phyloP scores from a whole-genome alignment of 1,140 invertebrate species.

The Calosoma granatense region DNA sequence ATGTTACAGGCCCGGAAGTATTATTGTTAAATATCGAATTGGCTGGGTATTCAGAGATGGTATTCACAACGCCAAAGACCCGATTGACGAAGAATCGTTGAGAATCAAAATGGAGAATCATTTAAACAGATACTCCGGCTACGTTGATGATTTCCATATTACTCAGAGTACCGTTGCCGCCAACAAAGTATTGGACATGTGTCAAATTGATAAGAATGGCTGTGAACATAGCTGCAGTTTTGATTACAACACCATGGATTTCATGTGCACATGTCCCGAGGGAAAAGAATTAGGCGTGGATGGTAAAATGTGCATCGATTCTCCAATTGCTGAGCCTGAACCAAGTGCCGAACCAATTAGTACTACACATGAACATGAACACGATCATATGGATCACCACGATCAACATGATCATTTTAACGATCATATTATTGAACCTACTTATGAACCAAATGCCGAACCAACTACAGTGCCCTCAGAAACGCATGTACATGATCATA shows the following conservation, averaged over 20 bases:
- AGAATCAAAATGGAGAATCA: constrained; percentile 38
- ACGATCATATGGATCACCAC: constrained; percentile 8
- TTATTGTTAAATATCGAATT: constrained; percentile 51
- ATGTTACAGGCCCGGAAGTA: constrained; percentile 45
- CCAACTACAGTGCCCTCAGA: constrained; percentile 14
- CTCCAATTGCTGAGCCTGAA: constrained; percentile 19
- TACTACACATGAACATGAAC: constrained; percentile 18
- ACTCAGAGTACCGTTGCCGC: constrained; percentile 36
- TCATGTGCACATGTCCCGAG: constrained; percentile 60
- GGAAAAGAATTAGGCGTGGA: constrained; percentile 36
- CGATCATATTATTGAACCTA: constrained; percentile 16
- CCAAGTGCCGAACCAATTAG: constrained; percentile 21
- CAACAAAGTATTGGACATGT: constrained; percentile 53
- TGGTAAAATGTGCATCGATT: constrained; percentile 37
- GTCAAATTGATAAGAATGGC: constrained; percentile 59
- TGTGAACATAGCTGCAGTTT: constrained; percentile 70
- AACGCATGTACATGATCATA: background rate
- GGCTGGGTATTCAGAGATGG: constrained; percentile 47
- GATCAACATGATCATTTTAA: constrained; percentile 21
- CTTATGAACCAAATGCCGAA: constrained; percentile 16
- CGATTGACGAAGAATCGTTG: constrained; percentile 40
- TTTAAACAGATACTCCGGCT: constrained; percentile 38
- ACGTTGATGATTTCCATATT: constrained; percentile 44
- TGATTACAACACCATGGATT: constrained; percentile 48
- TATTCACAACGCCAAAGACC: constrained; percentile 36